Percentiles rank a stretch among this genome's conserved stretches.
Evolutionary conservation across 1,140 invertebrate species (phyloP).

Genomic region (Physella acuta): DNA sequence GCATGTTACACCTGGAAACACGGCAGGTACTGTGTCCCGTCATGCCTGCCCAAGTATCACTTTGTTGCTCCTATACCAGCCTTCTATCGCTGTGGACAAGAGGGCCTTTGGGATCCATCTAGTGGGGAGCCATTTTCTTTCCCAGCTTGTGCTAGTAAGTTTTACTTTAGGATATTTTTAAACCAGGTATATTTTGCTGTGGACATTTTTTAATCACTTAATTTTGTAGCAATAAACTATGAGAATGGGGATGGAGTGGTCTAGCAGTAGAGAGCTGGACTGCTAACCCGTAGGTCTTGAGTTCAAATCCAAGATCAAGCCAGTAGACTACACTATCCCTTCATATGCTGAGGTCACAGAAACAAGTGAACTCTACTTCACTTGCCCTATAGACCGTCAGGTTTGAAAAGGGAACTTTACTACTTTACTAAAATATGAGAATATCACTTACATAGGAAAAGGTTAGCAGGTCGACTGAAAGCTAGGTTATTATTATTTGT

Average conservation of each 20-base stretch:
- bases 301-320: neutral
- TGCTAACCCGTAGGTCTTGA: neutral
- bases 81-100: constrained; percentile 42
- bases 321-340: neutral
- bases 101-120: constrained; percentile 43
- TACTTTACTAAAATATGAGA: neutral
- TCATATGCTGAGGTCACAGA: no score
- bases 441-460: no score
- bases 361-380: no score
- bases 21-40: constrained; percentile 33
- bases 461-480: no score
- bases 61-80: constrained; percentile 35
- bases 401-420: no score
- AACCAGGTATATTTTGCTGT: neutral
- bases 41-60: constrained; percentile 30
- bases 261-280: neutral
- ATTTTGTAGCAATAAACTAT: neutral
- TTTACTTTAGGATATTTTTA: neutral
- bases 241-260: neutral
- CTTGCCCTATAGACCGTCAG: no score
- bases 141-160: constrained; percentile 41
- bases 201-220: neutral
- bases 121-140: constrained; percentile 36
- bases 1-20: constrained; percentile 30
- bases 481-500: no score